Base-by-base conservation (phyloP, 2,797 vertebrate genomes). In the Gymnothorax reevesii region DNA sequence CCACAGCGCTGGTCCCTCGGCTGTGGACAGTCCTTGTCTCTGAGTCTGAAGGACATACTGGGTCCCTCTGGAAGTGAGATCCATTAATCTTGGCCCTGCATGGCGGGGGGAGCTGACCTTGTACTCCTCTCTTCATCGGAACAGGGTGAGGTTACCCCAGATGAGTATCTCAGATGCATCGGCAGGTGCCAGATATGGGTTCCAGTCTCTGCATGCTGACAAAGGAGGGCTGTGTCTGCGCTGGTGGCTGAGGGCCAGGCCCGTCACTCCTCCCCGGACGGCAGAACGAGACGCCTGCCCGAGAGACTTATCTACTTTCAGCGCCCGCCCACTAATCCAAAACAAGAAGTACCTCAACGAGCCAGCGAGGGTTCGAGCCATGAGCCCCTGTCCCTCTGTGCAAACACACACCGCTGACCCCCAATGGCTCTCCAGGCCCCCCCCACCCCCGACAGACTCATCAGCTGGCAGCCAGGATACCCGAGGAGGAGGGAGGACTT, bases 361-460 rank as follows among this genome's bases (percentile, higher is more conserved):
- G 94, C 92, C 87, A 87, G 93, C 90, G 86, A 90, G 93, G 93
- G 95, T 94, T 94, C 93, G 92, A 93, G 89, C 90, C 66, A 75
- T 62, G 13, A 15, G 92, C 93, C 92, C 91, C 91, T 91, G 91
- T 90, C 15, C 73, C 73, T 33, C 25, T 13, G 4, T 17, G 8
- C 33, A 52, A 13, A 52, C 73, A 42, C 73, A 52, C 73, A 77
- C 20, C 91, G 86, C 87, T 90, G 92, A 91, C 91, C 90, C 90
- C 71, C 83, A 87, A 91, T 90, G 93, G 93, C 88, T 91, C 73
- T 66, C 60, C 54, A 54, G 64, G 54, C 91, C 91, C 92, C 91
- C 92, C 94, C 94, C 94, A 92, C 89, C 88, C 87, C 92, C 92
- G 94, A 95, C 94, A 95, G 94, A 93, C 92, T 94, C 82, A 85